phyloP scores from a whole-genome alignment of 2,888 invertebrate species.

The Corythucha ciliata region DNA sequence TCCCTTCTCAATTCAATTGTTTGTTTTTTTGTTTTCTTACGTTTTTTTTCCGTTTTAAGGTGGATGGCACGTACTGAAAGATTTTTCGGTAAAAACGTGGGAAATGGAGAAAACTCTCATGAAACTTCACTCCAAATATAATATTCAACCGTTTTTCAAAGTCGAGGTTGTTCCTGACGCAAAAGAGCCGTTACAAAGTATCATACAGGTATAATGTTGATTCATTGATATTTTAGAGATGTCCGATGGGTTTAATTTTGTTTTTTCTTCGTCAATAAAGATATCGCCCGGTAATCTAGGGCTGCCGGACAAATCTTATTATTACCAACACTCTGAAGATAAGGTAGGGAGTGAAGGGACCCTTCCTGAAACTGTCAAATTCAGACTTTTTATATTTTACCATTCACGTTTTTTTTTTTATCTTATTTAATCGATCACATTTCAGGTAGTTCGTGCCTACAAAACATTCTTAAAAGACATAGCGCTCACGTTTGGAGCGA shows the following conservation, averaged over 20 bases:
- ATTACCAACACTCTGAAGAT: constrained; percentile 43
- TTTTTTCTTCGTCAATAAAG: no score
- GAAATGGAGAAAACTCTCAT: constrained; percentile 42
- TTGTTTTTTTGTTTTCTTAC: not conserved
- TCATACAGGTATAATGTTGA: constrained; percentile 43
- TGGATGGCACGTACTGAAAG: constrained; percentile 46
- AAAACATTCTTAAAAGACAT: constrained; percentile 46
- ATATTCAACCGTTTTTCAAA: constrained; percentile 47
- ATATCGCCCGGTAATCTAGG: constrained; percentile 49
- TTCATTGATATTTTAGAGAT: not conserved
- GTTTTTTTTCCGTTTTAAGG: constrained; percentile 39
- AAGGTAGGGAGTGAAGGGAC: constrained; percentile 40
- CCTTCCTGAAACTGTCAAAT: not conserved
- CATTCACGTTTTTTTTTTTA: not conserved
- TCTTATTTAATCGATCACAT: constrained; percentile 19
- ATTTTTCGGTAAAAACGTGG: constrained; percentile 43
- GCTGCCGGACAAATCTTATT: constrained; percentile 47
- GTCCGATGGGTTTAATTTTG: constrained; percentile 1
- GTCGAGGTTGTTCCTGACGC: constrained; percentile 47
- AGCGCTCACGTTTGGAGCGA: constrained; percentile 44
- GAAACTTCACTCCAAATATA: constrained; percentile 44
- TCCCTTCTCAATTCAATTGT: not conserved
- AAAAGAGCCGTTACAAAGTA: constrained; percentile 41
- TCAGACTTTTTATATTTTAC: not conserved
- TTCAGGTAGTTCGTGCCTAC: constrained; percentile 45